Base-by-base conservation (phyloP, 1,140 invertebrate genomes). In the Ganaspis sp. region DNA sequence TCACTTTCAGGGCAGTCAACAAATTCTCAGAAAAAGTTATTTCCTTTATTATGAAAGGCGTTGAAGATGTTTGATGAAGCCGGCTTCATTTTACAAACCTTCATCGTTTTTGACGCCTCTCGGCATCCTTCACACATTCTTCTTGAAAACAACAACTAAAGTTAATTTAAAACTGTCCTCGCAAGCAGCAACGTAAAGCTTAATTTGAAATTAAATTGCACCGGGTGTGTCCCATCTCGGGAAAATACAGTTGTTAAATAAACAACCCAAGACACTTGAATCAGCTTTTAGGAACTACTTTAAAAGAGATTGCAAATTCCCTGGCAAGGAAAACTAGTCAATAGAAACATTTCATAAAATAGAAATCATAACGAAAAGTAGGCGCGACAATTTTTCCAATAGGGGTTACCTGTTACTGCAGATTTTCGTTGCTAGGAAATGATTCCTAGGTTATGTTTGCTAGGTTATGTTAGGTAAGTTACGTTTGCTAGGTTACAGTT, bases 131-230 rank as follows among this genome's bases (percentile, higher is more conserved):
- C n/a, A 15, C 21, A 26, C 11, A 9, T 12, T 64, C 26, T 29
- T n/a, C 4, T 29, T 8, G 26, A 64, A n/a, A 64, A n/a, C 11
- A 64, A n/a, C 21, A 29, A 64, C 11, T 34, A 26, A 34, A 8
- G 58, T 64, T 64, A 64, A 64, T 64, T 64, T 29, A 15, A 64
- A 64, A 64, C 58, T 64, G 23, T 64, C 58, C 23, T 0, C 26
- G 21, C 12, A 29, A 64, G 58, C 21, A 1, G 58, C 23, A 42
- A 53, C 58, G 49, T 77, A 73, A 81, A 80, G 77, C 72, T 77
- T 69, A 77, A 77, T 75, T 78, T 82, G 71, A 78, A 81, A 81
- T 84, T 80, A 76, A 83, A 86, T 72, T 19, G 54, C 38, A 64
- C 58, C 58, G 23, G 58, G 58, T 29, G 53, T 11, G 58, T 64